phyloP scores from a whole-genome alignment of 1,140 invertebrate genomes.

The Papilio dardanus region DNA sequence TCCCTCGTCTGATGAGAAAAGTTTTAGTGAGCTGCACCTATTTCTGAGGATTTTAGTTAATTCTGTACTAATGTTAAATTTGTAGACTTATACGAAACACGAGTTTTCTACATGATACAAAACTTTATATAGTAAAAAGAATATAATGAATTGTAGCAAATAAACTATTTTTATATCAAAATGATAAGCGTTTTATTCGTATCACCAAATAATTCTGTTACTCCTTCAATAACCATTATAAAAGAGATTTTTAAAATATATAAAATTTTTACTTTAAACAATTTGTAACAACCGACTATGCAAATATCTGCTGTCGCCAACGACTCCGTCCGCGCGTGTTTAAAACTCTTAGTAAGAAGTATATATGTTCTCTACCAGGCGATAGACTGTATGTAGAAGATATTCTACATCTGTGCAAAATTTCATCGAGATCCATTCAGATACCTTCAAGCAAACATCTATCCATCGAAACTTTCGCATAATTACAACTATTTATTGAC shows the following conservation, averaged over 20 bases:
- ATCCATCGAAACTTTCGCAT: no score
- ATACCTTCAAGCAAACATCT: no score
- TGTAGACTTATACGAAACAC: neutral
- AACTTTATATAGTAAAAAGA: neutral
- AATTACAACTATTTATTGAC: no score
- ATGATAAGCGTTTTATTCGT: neutral
- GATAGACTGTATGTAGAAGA: no score
- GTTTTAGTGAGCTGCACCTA: slow-evolving; percentile 51
- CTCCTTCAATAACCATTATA: neutral
- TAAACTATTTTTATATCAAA: neutral
- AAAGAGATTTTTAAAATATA: neutral
- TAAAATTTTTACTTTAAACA: no score
- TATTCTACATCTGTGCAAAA: no score
- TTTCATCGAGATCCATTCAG: no score
- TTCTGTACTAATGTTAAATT: slow-evolving; percentile 40
- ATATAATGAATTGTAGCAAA: neutral
- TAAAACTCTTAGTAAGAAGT: no score
- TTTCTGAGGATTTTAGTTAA: slow-evolving; percentile 46
- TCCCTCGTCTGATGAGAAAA: slow-evolving; percentile 58
- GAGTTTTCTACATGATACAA: neutral
- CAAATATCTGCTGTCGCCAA: no score
- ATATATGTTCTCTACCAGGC: no score
- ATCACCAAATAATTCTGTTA: neutral
- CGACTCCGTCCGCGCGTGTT: no score
- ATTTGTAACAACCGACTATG: no score